Evolutionary conservation across 1,140 invertebrate genomes (phyloP).

Genomic region (Nixonia krombeini): DNA sequence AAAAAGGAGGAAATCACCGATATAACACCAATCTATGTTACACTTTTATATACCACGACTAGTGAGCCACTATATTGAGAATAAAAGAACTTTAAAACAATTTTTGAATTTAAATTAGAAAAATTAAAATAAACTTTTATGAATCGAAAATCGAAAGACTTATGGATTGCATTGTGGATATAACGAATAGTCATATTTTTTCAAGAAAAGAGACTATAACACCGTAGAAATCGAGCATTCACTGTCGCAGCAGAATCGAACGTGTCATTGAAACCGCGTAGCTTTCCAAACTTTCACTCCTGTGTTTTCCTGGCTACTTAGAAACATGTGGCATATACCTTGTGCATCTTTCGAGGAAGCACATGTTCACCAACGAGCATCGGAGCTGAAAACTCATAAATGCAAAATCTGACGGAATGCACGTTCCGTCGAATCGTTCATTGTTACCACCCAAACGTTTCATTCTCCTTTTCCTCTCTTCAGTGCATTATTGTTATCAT

Average conservation of each 20-base stretch:
- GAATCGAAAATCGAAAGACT: too few species aligned
- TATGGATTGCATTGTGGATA: too few species aligned
- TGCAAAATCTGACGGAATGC: slow-evolving; percentile 14
- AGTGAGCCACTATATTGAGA: neutral
- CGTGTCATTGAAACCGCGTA: slow-evolving; percentile 13
- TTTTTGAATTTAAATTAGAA: too few species aligned
- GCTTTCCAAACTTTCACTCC: slow-evolving; percentile 34
- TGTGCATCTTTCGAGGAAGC: slow-evolving; percentile 27
- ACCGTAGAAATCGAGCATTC: too few species aligned
- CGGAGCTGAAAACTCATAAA: slow-evolving; percentile 35
- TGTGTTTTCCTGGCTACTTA: slow-evolving; percentile 21
- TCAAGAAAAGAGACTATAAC: too few species aligned
- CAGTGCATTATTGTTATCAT: too few species aligned
- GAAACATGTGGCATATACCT: slow-evolving; percentile 30
- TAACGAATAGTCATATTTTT: too few species aligned
- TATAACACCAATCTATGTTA: neutral
- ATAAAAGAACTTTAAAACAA: too few species aligned
- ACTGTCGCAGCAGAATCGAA: too few species aligned
- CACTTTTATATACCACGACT: neutral
- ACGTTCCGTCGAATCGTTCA: too few species aligned
- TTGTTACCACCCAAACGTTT: neutral
- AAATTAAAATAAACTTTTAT: too few species aligned
- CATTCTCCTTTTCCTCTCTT: slow-evolving; percentile 9
- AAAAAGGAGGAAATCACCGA: neutral
- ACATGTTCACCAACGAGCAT: slow-evolving; percentile 32